Percentiles rank a stretch among this genome's conserved stretches.
Conservation (phyloP, 2,888 invertebrate genomes). For the Mystacides longicornis region DNA sequence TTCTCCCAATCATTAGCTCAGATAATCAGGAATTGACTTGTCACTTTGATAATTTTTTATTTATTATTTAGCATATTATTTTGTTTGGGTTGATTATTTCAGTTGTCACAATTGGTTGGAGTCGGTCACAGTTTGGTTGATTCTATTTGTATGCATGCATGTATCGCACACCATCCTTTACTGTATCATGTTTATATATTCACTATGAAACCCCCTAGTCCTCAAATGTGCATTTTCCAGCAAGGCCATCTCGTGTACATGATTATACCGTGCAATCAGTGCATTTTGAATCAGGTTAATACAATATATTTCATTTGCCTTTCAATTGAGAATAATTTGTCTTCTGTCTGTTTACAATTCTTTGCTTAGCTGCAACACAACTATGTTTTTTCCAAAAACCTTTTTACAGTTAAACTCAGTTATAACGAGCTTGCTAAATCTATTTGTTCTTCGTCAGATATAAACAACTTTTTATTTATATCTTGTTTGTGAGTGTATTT, state of each 20-base stretch:
- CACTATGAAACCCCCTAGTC: slow-evolving; percentile 13
- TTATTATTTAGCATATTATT: background rate
- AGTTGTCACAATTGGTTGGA: slow-evolving; percentile 20
- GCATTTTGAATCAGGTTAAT: background rate
- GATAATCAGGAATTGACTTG: too few relatives aligned
- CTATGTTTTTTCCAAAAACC: too few relatives aligned
- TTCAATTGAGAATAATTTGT: too few relatives aligned
- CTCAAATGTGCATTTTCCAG: background rate
- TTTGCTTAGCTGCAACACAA: too few relatives aligned
- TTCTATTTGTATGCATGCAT: slow-evolving; percentile 24
- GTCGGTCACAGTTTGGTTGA: slow-evolving; percentile 22
- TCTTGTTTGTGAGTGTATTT: too few relatives aligned
- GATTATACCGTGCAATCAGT: background rate
- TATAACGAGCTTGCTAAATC: too few relatives aligned
- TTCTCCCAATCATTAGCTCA: too few relatives aligned
- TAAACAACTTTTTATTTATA: too few relatives aligned
- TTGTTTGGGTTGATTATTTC: slow-evolving; percentile 7
- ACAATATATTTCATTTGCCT: background rate
- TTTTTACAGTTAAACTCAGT: too few relatives aligned
- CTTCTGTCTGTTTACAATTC: too few relatives aligned
- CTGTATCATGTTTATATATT: slow-evolving; percentile 20
- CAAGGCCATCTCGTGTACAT: background rate
- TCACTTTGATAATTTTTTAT: background rate
- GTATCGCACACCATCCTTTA: slow-evolving; percentile 22
- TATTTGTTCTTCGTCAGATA: too few relatives aligned